A percentile compares a stretch with the other conserved stretches of the same genome.
These are phyloP conservation scores for Eupithecia pulchellata DNA, from an alignment of 2,888 invertebrate genomes.

Conservation along the genomic window DNA sequence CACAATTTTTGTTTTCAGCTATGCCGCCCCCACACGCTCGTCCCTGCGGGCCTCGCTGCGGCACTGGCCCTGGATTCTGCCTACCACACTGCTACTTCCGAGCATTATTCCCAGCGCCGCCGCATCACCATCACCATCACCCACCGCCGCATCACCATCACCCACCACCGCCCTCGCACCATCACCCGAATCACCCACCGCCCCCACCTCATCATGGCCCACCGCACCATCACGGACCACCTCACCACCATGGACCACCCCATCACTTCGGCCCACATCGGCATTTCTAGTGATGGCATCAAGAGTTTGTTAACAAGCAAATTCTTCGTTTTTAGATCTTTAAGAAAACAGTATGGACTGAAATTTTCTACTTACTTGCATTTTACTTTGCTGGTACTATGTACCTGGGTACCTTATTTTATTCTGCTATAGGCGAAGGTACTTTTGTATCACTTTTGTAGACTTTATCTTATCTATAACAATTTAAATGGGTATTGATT, in stretches of 20 bases:
- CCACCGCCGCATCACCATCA: conserved; percentile 44
- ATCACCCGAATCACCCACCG: conserved; percentile 26
- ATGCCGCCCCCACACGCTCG: conserved; percentile 67
- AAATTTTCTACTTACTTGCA: neutral
- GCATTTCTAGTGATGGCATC: conserved; percentile 14
- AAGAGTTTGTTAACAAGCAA: neutral
- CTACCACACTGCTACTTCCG: conserved; percentile 64
- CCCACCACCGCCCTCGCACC: conserved; percentile 42
- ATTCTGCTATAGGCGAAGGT: neutral
- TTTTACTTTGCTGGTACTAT: too few species aligned
- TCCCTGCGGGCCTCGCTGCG: conserved; percentile 70
- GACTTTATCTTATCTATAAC: neutral
- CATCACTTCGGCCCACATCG: conserved; percentile 26
- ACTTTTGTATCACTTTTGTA: neutral
- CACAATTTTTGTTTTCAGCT: conserved; percentile 45
- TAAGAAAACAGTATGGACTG: neutral
- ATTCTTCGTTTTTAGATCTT: neutral
- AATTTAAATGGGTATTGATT: neutral
- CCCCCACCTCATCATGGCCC: conserved; percentile 20
- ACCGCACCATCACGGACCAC: conserved; percentile 30
- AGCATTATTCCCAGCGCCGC: conserved; percentile 37
- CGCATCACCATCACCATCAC: conserved; percentile 31
- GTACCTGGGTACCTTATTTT: neutral
- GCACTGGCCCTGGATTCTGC: conserved; percentile 55
- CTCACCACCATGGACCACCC: conserved; percentile 33